phyloP scores from a whole-genome alignment of 2,888 invertebrate species.

The Oasisia sp. region DNA sequence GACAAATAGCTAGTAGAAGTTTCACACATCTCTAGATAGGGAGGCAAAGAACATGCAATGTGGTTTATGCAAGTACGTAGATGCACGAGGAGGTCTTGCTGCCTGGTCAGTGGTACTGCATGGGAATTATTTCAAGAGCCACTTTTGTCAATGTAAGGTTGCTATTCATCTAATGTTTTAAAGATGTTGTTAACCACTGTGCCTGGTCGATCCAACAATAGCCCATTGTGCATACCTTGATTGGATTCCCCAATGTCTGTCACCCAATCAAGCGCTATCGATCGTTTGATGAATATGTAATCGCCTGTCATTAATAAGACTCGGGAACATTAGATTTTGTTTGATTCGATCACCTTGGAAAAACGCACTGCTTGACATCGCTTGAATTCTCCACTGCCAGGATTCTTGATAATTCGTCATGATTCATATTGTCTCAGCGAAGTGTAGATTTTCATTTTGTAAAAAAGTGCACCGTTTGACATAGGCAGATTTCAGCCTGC shows the following conservation, averaged over 20 bases:
- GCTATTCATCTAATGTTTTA: not conserved
- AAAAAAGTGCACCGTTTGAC: no score
- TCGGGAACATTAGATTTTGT: not conserved
- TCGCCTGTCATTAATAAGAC: not conserved
- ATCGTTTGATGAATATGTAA: constrained; percentile 1
- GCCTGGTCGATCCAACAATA: not conserved
- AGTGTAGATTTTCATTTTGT: no score
- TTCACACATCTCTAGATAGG: no score
- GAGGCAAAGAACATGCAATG: no score
- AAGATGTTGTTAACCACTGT: not conserved
- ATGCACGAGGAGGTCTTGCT: not conserved
- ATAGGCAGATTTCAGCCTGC: no score
- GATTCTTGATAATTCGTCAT: not conserved
- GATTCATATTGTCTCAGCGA: no score
- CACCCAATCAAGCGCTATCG: not conserved
- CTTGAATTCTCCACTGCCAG: not conserved
- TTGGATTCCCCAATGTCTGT: not conserved
- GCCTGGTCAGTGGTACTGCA: not conserved
- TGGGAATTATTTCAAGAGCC: not conserved
- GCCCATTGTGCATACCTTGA: not conserved
- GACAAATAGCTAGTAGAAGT: no score
- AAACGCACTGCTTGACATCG: not conserved
- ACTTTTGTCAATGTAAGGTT: not conserved
- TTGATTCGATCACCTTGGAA: not conserved
- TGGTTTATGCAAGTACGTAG: not conserved